Evolutionary conservation across 2,113 vertebrate species (phyloP).

Genomic region (Suricata suricatta): DNA sequence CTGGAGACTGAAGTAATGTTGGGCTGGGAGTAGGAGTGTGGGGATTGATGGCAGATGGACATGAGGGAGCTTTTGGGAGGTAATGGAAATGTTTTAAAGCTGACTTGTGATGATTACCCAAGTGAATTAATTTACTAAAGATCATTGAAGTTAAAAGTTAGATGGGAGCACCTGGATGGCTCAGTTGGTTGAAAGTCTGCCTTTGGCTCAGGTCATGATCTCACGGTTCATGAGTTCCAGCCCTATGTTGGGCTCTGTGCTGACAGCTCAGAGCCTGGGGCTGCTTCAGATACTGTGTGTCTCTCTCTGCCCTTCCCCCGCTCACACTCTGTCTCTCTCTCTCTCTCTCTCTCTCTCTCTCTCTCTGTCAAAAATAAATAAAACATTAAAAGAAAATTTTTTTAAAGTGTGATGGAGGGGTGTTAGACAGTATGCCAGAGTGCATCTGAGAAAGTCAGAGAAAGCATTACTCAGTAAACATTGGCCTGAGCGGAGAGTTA

Average conservation of each 20-base stretch:
- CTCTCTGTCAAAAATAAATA: background rate
- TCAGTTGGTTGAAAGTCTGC: too few relatives aligned
- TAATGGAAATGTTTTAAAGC: constrained; percentile 7
- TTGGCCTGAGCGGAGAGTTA: background rate
- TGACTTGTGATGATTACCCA: background rate
- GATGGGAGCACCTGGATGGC: too few relatives aligned
- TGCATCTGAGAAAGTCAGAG: background rate
- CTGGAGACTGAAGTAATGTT: background rate
- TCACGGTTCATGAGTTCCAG: too few relatives aligned
- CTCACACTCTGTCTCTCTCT: too few relatives aligned
- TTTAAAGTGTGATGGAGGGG: background rate
- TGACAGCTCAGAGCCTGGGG: too few relatives aligned
- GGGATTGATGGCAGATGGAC: background rate
- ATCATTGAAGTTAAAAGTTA: background rate
- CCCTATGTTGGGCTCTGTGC: too few relatives aligned
- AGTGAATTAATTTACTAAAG: background rate
- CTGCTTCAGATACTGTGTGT: too few relatives aligned
- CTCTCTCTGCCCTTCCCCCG: too few relatives aligned
- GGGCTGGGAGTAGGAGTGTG: background rate
- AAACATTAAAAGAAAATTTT: too few relatives aligned
- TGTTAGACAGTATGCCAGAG: background rate
- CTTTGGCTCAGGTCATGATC: too few relatives aligned
- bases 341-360: too few relatives aligned
- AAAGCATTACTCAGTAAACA: background rate
- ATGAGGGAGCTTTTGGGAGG: background rate